These are phyloP conservation scores for Procavia capensis DNA, from an alignment of 2,113 vertebrate species.

Conservation along the genomic window DNA sequence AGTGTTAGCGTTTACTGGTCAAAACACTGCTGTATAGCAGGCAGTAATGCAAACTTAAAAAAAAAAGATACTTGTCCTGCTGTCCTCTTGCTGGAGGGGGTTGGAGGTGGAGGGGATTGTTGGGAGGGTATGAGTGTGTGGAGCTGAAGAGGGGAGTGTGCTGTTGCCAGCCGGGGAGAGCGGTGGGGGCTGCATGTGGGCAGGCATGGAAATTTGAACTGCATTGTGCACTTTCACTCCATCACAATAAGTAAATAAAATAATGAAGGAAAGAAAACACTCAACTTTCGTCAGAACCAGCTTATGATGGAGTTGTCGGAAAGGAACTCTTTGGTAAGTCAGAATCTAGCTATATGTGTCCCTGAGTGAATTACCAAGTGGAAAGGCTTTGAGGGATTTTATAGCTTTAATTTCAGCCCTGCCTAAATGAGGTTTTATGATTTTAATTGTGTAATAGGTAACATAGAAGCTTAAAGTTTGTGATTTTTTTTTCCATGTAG, in stretches of 20 bases:
- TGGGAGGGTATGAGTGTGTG: too few species aligned
- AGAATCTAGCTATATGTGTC: not conserved
- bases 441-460: slow-evolving; percentile 53
- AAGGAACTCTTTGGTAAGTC: not conserved
- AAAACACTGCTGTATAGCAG: not conserved
- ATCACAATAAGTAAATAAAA: too few species aligned
- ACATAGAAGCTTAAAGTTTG: not conserved
- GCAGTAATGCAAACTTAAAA: not conserved
- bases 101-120: too few species aligned
- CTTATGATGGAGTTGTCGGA: not conserved
- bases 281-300: not conserved
- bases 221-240: too few species aligned
- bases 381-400: slow-evolving; percentile 19
- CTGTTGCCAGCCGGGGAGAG: too few species aligned
- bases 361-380: slow-evolving; percentile 5
- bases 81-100: too few species aligned
- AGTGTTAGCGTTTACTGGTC: not conserved
- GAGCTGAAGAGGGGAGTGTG: too few species aligned
- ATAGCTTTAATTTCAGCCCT: slow-evolving; percentile 49
- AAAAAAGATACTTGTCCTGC: too few species aligned
- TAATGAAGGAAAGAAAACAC: too few species aligned
- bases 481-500: not conserved
- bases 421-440: slow-evolving; percentile 46
- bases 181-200: too few species aligned
- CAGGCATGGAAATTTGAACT: too few species aligned